Evolutionary conservation across 2,113 vertebrate species (phyloP).

Genomic region (Eulemur macaco): DNA sequence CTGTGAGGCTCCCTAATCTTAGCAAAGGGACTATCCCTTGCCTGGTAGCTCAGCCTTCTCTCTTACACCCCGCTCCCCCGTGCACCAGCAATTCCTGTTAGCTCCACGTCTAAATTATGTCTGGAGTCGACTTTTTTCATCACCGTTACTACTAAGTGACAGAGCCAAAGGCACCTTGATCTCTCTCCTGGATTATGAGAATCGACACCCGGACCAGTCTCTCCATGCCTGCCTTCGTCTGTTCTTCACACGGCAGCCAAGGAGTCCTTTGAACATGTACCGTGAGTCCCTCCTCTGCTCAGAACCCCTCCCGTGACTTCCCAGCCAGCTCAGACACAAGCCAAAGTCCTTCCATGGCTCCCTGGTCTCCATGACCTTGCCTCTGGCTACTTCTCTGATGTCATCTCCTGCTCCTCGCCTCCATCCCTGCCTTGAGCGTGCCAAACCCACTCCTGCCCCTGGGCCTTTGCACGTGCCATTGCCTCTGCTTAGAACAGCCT

Average conservation of each 20-base stretch:
- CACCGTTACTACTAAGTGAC: neutral
- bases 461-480: neutral
- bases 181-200: neutral
- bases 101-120: neutral
- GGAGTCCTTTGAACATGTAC: neutral
- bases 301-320: neutral
- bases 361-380: neutral
- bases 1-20: neutral
- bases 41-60: neutral
- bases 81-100: neutral
- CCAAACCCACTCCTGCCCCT: neutral
- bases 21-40: neutral
- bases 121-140: neutral
- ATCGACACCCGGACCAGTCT: neutral
- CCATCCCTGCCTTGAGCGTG: neutral
- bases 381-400: neutral
- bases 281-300: neutral
- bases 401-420: neutral
- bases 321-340: neutral
- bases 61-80: neutral
- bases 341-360: neutral
- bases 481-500: neutral
- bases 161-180: neutral
- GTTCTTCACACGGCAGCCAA: neutral
- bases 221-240: neutral